Percentiles rank a stretch among this genome's conserved stretches.
These are phyloP conservation scores for Hydropsyche tenuis DNA, from an alignment of 1,140 invertebrate species.

Conservation along the genomic window DNA sequence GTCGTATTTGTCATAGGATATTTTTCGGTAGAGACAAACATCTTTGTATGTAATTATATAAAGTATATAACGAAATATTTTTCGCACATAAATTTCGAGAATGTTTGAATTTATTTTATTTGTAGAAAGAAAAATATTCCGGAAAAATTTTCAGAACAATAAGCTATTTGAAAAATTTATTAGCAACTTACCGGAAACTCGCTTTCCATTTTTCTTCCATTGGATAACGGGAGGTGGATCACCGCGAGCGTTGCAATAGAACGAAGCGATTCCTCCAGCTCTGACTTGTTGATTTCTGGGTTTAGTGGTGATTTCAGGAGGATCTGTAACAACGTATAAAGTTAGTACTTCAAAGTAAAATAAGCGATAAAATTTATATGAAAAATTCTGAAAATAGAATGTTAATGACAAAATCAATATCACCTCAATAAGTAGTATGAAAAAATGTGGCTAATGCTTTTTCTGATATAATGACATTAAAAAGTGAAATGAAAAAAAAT, in stretches of 20 bases:
- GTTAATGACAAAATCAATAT: neutral
- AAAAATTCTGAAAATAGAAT: neutral
- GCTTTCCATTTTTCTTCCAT: conserved; percentile 90
- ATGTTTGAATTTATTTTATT: too few species aligned
- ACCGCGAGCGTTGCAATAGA: conserved; percentile 92
- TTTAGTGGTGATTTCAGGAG: conserved; percentile 85
- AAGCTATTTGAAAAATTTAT: neutral
- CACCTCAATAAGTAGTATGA: neutral
- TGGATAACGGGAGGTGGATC: conserved; percentile 87
- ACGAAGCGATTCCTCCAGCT: conserved; percentile 89
- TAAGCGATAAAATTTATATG: too few species aligned
- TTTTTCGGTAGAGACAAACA: too few species aligned
- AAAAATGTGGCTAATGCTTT: conserved; percentile 8
- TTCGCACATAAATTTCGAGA: too few species aligned
- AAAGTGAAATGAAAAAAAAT: too few species aligned
- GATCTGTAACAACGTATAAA: conserved; percentile 70
- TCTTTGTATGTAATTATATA: too few species aligned
- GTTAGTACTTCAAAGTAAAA: conserved; percentile 4
- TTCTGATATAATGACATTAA: neutral
- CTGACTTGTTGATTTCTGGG: conserved; percentile 88
- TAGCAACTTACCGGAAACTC: conserved; percentile 74
- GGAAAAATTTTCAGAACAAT: conserved; percentile 1
- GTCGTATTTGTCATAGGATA: too few species aligned
- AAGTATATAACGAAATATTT: too few species aligned
- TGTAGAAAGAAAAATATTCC: neutral